Conservation (phyloP, 2,888 invertebrate species). For the Caenorhabditis becei region DNA sequence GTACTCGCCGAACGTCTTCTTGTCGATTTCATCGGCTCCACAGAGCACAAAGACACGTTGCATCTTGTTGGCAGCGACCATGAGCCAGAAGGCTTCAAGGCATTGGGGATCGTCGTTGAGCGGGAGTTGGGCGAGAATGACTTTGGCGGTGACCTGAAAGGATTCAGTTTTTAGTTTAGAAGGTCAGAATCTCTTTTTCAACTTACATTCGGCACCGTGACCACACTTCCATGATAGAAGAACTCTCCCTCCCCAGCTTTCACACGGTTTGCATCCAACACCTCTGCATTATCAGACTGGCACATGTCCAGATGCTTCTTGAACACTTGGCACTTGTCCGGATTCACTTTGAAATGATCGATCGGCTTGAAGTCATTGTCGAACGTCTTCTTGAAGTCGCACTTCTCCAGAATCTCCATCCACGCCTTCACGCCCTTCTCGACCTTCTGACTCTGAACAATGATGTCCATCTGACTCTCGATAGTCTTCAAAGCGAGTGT, state of each 20-base stretch:
- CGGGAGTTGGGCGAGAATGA: slow-evolving; percentile 37
- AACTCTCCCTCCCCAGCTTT: slow-evolving; percentile 23
- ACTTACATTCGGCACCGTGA: slow-evolving; percentile 14
- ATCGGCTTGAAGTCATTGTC: slow-evolving; percentile 8
- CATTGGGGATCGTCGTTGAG: slow-evolving; percentile 12
- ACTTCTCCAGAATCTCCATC: slow-evolving; percentile 40
- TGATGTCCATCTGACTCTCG: slow-evolving; percentile 25
- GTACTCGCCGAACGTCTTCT: slow-evolving; percentile 10
- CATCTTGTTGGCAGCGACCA: slow-evolving; percentile 39
- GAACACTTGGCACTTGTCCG: slow-evolving; percentile 29
- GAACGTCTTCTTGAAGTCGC: slow-evolving; percentile 12
- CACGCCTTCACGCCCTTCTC: slow-evolving; percentile 32
- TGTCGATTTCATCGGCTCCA: slow-evolving; percentile 33
- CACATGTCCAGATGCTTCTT: slow-evolving; percentile 27
- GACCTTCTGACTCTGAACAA: background rate
- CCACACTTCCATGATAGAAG: slow-evolving; percentile 40
- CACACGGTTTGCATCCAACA: slow-evolving; percentile 44
- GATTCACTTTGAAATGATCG: slow-evolving; percentile 10
- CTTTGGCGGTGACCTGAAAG: slow-evolving; percentile 19
- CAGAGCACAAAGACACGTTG: slow-evolving; percentile 25
- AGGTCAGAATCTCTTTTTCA: too few relatives aligned
- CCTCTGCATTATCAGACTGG: slow-evolving; percentile 26
- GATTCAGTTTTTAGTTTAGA: too few relatives aligned
- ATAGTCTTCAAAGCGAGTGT: background rate
- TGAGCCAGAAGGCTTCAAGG: slow-evolving; percentile 34